Conservation (phyloP, 2,888 invertebrate genomes). For the Nasonia oneida region DNA sequence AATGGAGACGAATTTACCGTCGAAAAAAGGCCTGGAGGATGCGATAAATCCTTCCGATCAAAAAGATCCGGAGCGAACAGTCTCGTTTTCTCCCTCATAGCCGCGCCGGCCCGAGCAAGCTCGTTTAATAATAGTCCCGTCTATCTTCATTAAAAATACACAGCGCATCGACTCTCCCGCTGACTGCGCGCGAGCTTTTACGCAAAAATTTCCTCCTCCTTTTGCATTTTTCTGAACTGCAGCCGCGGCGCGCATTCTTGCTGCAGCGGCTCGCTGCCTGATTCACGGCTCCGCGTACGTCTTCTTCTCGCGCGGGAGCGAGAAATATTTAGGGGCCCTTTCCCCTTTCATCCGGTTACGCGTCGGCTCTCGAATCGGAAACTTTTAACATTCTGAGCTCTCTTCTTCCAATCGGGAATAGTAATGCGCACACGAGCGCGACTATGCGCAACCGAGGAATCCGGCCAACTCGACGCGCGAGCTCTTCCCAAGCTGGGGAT, state of each 20-base stretch:
- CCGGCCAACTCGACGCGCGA: constrained; percentile 37
- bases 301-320: not conserved
- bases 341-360: not conserved
- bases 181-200: constrained; percentile 42
- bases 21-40: constrained; percentile 52
- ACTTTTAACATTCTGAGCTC: constrained; percentile 58
- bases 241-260: constrained; percentile 24
- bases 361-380: constrained; percentile 48
- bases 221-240: constrained; percentile 58
- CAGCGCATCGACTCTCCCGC: constrained; percentile 34
- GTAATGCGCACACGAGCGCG: not conserved
- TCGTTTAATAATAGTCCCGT: constrained; percentile 63
- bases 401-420: constrained; percentile 35
- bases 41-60: constrained; percentile 62
- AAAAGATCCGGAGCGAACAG: constrained; percentile 49
- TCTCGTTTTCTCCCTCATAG: constrained; percentile 52
- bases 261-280: constrained; percentile 15
- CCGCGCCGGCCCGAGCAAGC: constrained; percentile 13
- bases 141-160: constrained; percentile 63
- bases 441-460: constrained; percentile 35
- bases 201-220: constrained; percentile 56
- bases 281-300: constrained; percentile 35
- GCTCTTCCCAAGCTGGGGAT: not conserved
- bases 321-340: constrained; percentile 38
- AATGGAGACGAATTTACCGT: constrained; percentile 53